These are phyloP conservation scores for Bos indicus DNA, from an alignment of 2,113 vertebrate genomes.

Conservation along the genomic window DNA sequence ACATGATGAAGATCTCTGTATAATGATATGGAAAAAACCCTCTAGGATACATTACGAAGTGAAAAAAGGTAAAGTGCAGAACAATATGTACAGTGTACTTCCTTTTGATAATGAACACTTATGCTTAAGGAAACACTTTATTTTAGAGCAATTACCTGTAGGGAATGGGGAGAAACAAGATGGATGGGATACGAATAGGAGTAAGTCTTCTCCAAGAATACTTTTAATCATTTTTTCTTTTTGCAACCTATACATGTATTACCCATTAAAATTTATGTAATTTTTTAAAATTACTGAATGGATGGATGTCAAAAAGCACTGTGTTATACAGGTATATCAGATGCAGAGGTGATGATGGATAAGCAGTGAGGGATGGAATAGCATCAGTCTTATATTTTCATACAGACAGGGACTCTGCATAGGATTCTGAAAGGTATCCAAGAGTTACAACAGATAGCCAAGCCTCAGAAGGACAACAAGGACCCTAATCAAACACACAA, in stretches of 20 bases:
- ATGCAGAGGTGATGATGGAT: not conserved
- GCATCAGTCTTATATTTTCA: not conserved
- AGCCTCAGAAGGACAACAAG: not conserved
- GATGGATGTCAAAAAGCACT: not conserved
- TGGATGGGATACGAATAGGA: not conserved
- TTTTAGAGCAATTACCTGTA: not conserved
- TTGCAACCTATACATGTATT: not conserved
- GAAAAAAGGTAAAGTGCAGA: not conserved
- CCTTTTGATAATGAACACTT: not conserved
- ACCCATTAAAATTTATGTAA: not conserved
- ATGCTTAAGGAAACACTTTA: not conserved
- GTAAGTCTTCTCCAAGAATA: not conserved
- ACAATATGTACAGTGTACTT: not conserved
- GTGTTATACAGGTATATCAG: not conserved
- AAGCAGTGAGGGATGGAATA: not conserved
- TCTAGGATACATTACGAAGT: not conserved
- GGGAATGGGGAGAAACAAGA: not conserved
- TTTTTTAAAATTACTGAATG: not conserved
- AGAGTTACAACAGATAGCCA: not conserved
- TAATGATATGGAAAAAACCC: not conserved
- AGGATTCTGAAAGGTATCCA: not conserved
- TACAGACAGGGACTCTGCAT: too few species aligned
- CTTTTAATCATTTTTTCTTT: not conserved
- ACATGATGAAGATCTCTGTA: not conserved
- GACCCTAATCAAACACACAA: not conserved